phyloP scores from a whole-genome alignment of 2,888 invertebrate species.

The Lochmaea crataegi region DNA sequence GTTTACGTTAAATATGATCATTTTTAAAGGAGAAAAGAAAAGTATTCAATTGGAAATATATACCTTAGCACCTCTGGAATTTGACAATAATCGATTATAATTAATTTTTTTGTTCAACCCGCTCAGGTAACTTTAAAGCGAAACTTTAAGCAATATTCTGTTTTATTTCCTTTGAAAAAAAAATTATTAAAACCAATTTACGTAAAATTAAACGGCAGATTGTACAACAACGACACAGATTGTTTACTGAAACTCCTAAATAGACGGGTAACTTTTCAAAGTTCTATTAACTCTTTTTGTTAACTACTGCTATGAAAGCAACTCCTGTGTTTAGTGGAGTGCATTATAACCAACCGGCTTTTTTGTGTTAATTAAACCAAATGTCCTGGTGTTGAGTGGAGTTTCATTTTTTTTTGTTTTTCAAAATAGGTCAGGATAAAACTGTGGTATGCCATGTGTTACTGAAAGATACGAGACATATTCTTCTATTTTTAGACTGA shows the following conservation, averaged over 20 bases:
- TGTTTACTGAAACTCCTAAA: not conserved
- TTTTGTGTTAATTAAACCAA: slow-evolving; percentile 19
- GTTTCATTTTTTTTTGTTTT: not conserved
- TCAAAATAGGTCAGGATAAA: not conserved
- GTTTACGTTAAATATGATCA: too few species aligned
- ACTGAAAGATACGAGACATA: not conserved
- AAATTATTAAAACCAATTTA: not conserved
- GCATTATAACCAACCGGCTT: slow-evolving; percentile 11
- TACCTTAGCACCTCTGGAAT: too few species aligned
- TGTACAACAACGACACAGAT: not conserved
- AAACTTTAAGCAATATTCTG: not conserved
- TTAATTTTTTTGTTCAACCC: too few species aligned
- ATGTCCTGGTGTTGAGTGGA: slow-evolving; percentile 3
- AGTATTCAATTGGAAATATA: too few species aligned
- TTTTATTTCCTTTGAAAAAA: not conserved
- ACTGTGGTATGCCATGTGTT: slow-evolving; percentile 1
- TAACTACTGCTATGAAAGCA: slow-evolving; percentile 13
- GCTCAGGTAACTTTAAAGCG: too few species aligned
- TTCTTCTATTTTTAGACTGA: not conserved
- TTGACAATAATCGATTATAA: too few species aligned
- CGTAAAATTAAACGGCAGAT: not conserved
- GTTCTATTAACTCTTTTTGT: slow-evolving; percentile 23
- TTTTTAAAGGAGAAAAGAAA: too few species aligned
- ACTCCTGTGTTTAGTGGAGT: slow-evolving; percentile 16
- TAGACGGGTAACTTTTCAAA: slow-evolving; percentile 12